Evolutionary conservation across 1,140 invertebrate species (phyloP), one percentile per base, ranked within the genome.

Genomic region (Macrocentrus cingulum): DNA sequence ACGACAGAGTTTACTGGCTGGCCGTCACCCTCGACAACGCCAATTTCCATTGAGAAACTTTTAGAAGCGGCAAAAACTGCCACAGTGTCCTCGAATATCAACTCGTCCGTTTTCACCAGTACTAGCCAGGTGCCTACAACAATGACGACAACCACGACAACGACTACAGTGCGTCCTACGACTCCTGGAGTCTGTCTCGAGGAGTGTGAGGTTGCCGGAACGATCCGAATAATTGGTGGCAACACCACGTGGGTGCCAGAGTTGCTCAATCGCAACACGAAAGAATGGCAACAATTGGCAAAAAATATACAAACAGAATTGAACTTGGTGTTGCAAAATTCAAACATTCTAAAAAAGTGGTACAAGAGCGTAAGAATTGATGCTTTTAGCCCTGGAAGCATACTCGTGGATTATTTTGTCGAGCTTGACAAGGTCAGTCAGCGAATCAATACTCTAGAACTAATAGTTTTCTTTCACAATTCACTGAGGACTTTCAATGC

Each of bases 1-100:
- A 91, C 90, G 11, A 94, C 91, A 1, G 89, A 91, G 72, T 94
- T 94, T 66, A 92, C 91, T 7, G 91, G 91, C 13, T 94, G 91
- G 91, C 90, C 91, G 8, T 90, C 91, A 4, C 85, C 88, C 2
- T 88, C 90, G 1, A 92, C 91, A 0, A 92, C 90, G 0, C 90
- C 91, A 4, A 87, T 92, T 45, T 91, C 90, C 0, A 89, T 91
- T 37, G 90, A 91, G 68, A 90, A 91, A 70, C 75, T 92, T 0
- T 69, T 91, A 36, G 88, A 89, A 67, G 83, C 84, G n/a, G 88
- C 89, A 25, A 82, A 85, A 59, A 84, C 84, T 11, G 84, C 86
- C 0, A 83, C 85, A 0, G 81, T 84, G 13, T 76, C 75, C 0
- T 75, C 79, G n/a, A n/a, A n/a, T 1, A 20, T 59, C 1, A 72